These are phyloP conservation scores for Anthrax anthrax DNA, from an alignment of 2,888 invertebrate genomes.

Conservation along the genomic window DNA sequence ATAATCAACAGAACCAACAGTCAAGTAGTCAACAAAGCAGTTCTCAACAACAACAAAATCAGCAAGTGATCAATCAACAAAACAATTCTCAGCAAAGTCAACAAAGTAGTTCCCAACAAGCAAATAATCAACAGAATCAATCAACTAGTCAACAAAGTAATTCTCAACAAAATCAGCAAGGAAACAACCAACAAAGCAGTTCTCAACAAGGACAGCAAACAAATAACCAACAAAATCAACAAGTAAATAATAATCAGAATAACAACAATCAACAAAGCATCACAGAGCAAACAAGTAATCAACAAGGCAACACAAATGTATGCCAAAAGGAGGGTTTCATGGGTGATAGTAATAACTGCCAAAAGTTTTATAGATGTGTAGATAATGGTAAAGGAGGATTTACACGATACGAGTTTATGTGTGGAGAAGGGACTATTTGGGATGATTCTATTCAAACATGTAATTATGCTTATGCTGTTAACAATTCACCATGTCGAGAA, in stretches of 20 bases:
- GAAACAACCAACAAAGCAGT: neutral
- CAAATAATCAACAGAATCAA: neutral
- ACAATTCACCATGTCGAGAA: slow-evolving; percentile 16
- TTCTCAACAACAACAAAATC: no score
- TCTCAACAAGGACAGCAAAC: slow-evolving; percentile 4
- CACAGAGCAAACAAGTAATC: neutral
- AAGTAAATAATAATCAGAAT: neutral
- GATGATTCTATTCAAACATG: slow-evolving; percentile 42
- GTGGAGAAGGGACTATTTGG: slow-evolving; percentile 44
- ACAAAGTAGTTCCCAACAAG: neutral
- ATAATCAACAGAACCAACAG: neutral
- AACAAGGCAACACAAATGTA: neutral
- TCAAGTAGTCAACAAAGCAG: neutral
- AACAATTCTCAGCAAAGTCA: neutral
- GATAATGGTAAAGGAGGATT: slow-evolving; percentile 33
- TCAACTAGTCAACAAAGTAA: neutral
- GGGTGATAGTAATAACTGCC: slow-evolving; percentile 37
- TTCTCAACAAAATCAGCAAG: neutral
- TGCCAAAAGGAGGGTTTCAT: slow-evolving; percentile 34
- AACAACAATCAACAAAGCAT: neutral
- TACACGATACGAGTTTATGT: slow-evolving; percentile 38
- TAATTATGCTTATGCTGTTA: slow-evolving; percentile 21
- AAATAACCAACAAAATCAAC: slow-evolving; percentile 1
- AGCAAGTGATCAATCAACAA: no score
- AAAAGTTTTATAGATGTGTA: slow-evolving; percentile 44